Conservation (phyloP, 2,797 vertebrate species). For the Chiloscyllium punctatum region DNA sequence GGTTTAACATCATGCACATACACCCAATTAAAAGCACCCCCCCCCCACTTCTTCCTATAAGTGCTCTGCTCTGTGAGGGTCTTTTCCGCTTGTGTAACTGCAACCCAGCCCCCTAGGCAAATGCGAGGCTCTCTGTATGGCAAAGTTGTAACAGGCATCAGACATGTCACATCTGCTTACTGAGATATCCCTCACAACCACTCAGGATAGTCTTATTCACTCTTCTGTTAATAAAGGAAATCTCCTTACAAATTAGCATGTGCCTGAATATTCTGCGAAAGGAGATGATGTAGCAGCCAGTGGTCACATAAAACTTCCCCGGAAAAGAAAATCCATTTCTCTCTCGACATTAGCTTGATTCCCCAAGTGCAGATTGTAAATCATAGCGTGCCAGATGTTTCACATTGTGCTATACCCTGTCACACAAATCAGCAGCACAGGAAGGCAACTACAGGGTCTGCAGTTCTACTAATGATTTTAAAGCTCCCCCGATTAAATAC, state of each 20-base stretch:
- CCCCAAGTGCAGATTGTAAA: constrained; percentile 16
- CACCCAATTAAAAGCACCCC: background rate
- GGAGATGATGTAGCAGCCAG: background rate
- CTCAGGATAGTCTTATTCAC: background rate
- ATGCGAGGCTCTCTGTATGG: background rate
- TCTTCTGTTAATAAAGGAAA: background rate
- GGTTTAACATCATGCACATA: too few species aligned
- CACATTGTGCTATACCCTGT: background rate
- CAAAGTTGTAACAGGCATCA: background rate
- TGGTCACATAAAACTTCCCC: background rate
- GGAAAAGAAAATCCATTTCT: background rate
- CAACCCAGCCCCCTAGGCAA: background rate
- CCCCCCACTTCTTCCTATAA: background rate
- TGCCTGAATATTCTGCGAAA: background rate
- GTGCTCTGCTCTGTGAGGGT: background rate
- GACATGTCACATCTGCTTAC: background rate
- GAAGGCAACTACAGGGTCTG: background rate
- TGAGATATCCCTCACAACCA: background rate
- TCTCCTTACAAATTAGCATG: background rate
- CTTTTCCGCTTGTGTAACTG: background rate
- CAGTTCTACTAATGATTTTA: constrained; percentile 7
- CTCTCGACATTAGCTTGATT: background rate
- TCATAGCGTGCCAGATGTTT: background rate
- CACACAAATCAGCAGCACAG: constrained; percentile 5
- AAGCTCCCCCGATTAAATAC: background rate